phyloP scores from a whole-genome alignment of 2,113 vertebrate genomes.

The Pluvialis apricaria region DNA sequence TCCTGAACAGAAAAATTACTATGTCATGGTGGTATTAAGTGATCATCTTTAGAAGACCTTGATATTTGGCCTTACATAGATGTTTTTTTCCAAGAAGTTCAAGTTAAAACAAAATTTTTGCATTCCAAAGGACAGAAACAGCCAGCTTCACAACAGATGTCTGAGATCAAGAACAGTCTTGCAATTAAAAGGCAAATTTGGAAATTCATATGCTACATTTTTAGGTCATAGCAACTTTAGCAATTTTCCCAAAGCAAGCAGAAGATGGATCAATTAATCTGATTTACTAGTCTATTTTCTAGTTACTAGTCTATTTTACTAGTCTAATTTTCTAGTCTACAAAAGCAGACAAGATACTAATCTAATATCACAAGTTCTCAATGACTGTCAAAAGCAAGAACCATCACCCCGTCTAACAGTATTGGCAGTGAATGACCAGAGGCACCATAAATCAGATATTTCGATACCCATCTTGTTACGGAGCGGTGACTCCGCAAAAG shows the following conservation, averaged over 20 bases:
- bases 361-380: neutral
- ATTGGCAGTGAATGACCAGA: neutral
- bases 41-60: neutral
- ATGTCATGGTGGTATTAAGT: neutral
- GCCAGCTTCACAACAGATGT: neutral
- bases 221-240: neutral
- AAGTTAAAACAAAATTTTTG: neutral
- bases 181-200: neutral
- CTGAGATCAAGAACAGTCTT: neutral
- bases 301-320: neutral
- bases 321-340: neutral
- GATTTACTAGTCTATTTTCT: neutral
- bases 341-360: neutral
- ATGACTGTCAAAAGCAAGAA: neutral
- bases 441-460: neutral
- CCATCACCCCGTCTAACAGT: neutral
- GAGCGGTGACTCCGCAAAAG: neutral
- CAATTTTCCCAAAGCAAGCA: neutral
- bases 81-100: neutral
- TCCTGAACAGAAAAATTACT: neutral
- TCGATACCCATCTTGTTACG: rapidly evolving
- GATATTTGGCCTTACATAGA: neutral
- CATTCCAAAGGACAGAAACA: neutral
- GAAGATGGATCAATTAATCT: neutral
- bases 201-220: neutral